Evolutionary conservation across 2,113 vertebrate genomes (phyloP).

Genomic region (Hippocampus mohnikei): DNA sequence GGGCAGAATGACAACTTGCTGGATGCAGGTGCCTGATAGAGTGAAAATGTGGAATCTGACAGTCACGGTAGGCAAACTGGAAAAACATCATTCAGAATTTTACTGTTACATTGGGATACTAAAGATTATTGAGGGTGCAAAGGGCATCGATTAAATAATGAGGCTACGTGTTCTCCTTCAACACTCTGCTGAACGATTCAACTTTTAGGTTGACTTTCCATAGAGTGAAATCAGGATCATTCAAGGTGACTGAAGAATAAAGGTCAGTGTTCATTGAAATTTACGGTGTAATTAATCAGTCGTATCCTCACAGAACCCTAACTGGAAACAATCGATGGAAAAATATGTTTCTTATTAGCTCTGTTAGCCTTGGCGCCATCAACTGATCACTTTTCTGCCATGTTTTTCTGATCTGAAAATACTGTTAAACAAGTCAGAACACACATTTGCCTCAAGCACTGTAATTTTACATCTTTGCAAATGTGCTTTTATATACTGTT

Average conservation of each 20-base stretch:
- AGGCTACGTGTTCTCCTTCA: too few species aligned
- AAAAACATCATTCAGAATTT: neutral
- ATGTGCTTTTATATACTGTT: neutral
- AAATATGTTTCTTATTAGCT: neutral
- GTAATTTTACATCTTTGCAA: neutral
- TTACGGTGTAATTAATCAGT: too few species aligned
- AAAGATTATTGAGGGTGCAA: neutral
- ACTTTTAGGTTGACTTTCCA: too few species aligned
- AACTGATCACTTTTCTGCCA: neutral
- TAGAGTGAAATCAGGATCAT: too few species aligned
- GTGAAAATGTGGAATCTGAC: neutral
- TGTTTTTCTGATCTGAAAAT: neutral
- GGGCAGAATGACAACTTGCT: neutral
- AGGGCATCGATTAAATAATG: neutral
- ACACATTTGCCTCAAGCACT: neutral
- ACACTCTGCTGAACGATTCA: neutral
- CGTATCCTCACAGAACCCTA: too few species aligned
- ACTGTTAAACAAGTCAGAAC: neutral
- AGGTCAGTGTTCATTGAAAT: too few species aligned
- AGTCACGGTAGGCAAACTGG: neutral
- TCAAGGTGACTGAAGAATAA: too few species aligned
- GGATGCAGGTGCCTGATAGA: constrained; percentile 4
- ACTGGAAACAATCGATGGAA: too few species aligned
- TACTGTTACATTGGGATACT: neutral
- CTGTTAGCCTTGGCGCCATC: neutral